Evolutionary conservation across 2,113 vertebrate species (phyloP).

Genomic region (Dolichallabes microphthalmus): DNA sequence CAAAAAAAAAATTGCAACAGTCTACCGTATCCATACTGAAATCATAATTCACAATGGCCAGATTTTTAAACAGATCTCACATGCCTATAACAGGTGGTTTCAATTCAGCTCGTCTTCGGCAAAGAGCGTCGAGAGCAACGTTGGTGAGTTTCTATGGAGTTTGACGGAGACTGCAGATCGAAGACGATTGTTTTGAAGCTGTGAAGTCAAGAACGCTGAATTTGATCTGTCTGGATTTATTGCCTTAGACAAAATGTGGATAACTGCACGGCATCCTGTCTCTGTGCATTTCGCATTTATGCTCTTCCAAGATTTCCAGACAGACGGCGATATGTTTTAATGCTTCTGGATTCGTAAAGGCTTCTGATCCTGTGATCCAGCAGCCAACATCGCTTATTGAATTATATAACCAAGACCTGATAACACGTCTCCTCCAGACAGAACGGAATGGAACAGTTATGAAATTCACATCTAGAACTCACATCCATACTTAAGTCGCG

Average conservation of each 20-base stretch:
- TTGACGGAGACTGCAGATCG: constrained; percentile 17
- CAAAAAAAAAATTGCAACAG: constrained; percentile 18
- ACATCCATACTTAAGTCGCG: not conserved
- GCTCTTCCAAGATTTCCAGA: not conserved
- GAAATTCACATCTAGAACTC: not conserved
- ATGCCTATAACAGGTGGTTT: constrained; percentile 47
- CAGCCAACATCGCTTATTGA: not conserved
- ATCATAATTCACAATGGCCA: constrained; percentile 20
- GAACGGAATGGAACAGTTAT: not conserved
- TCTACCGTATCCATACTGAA: constrained; percentile 15
- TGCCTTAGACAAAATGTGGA: constrained; percentile 1
- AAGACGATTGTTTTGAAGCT: constrained; percentile 23
- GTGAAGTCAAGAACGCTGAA: constrained; percentile 8
- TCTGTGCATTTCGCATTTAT: not conserved
- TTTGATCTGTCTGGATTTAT: constrained; percentile 30
- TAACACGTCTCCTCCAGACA: not conserved
- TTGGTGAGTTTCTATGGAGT: constrained; percentile 34
- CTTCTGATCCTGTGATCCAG: not conserved
- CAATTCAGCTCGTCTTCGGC: constrained; percentile 33
- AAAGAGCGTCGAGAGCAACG: constrained; percentile 16
- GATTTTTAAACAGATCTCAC: constrained; percentile 33
- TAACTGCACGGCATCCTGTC: not conserved
- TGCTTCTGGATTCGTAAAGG: constrained; percentile 14
- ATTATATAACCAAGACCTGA: not conserved
- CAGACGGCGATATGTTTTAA: not conserved